Evolutionary conservation across 2,888 invertebrate species (phyloP), one percentile per base, ranked within the genome.

Genomic region (Gasteruption jaculator): DNA sequence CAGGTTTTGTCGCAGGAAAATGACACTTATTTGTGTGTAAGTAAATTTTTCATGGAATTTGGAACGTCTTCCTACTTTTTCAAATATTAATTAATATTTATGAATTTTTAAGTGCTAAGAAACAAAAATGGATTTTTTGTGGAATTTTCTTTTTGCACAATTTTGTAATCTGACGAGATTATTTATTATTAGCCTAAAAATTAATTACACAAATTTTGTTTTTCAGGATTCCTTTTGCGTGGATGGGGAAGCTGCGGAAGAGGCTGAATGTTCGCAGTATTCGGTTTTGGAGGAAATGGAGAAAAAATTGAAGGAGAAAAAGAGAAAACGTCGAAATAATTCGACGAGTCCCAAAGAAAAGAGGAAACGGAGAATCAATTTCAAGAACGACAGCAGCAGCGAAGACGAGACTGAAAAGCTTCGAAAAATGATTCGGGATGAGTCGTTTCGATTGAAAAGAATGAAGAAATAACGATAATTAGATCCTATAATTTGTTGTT

Each of bases 201-300:
- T 33, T 11, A 20, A 27, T 27, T 27, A 27, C n/a, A 27, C 11
- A n/a, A n/a, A 7, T 14, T 38, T 44, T 29, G 25, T 31, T 44
- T 51, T 48, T 7, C 18, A 66, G 63, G 67, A 66, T 49, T 63
- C 66, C 1, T 66, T 66, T 36, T 66, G 66, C 30, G 57, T 66
- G 14, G 45, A 22, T 3, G 53, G 43, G 7, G 52, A 54, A 5
- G 29, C 41, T n/a, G 24, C 36, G 6, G 38, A 41, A 12, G 36
- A 48, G 6, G 25, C 36, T 1, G 33, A 39, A 14, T 22, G n/a
- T n/a, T n/a, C n/a, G n/a, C n/a, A n/a, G 44, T 29, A 45, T 43
- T 48, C 57, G 1, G 38, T 52, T 29, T 15, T 66, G 10, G 62
- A 62, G 24, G 26, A 41, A 35, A 42, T 54, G 1, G 61, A 60